Evolutionary conservation across 2,888 invertebrate species (phyloP).

Genomic region (Gymnosoma rotundatum): DNA sequence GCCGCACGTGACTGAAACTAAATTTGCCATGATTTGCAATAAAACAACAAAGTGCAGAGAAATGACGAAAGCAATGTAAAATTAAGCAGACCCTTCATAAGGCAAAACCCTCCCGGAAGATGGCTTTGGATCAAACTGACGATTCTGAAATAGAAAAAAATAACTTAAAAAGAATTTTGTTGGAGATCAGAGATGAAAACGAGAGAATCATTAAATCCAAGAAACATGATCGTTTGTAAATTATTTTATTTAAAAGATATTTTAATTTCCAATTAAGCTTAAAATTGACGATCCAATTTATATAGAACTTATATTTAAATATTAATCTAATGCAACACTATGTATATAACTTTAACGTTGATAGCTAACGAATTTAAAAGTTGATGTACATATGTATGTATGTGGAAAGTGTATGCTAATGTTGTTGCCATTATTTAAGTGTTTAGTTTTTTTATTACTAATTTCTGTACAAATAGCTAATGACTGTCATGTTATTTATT

Average conservation of each 20-base stretch:
- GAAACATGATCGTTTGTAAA: conserved; percentile 7
- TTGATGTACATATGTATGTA: background rate
- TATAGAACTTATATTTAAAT: background rate
- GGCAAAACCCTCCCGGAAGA: too few relatives aligned
- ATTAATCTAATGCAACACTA: background rate
- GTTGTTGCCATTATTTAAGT: background rate
- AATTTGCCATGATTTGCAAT: too few relatives aligned
- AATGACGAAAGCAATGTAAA: too few relatives aligned
- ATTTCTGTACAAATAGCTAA: conserved; percentile 53
- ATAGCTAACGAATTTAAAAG: background rate
- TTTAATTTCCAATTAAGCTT: background rate
- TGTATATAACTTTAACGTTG: background rate
- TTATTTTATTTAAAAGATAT: conserved; percentile 14
- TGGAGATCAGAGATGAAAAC: too few relatives aligned
- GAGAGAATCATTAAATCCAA: too few relatives aligned
- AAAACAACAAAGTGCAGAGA: too few relatives aligned
- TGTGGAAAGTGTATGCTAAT: background rate
- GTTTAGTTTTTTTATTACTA: conserved; percentile 20
- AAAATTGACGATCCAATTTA: background rate
- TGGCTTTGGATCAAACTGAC: too few relatives aligned
- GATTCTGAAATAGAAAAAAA: too few relatives aligned
- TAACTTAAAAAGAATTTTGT: too few relatives aligned
- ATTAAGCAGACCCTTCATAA: too few relatives aligned
- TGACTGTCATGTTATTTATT: background rate
- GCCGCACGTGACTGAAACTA: too few relatives aligned